Conservation (phyloP, 2,113 vertebrate species). For the Rattus norvegicus region DNA sequence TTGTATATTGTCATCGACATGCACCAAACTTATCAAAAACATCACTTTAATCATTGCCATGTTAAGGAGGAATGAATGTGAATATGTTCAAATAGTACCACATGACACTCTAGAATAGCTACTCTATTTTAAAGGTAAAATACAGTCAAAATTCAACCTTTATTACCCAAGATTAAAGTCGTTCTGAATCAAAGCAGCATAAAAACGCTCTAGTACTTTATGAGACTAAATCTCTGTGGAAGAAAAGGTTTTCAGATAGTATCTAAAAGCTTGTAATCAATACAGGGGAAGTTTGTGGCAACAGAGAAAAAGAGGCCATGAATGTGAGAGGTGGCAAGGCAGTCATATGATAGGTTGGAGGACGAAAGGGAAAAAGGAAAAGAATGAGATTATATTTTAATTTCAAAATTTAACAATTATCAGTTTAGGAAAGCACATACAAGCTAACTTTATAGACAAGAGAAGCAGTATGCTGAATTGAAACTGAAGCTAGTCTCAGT, state of each 20-base stretch:
- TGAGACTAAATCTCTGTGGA: not conserved
- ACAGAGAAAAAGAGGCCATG: not conserved
- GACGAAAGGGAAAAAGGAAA: not conserved
- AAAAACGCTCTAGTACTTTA: not conserved
- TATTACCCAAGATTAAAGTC: not conserved
- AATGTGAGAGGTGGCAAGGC: not conserved
- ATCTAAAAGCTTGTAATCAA: constrained; percentile 28
- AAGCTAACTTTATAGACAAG: not conserved
- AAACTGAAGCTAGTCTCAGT: not conserved
- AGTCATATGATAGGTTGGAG: not conserved
- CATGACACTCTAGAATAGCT: not conserved
- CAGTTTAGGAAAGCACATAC: not conserved
- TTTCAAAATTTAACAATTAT: not conserved
- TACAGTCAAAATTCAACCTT: not conserved
- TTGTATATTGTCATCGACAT: not conserved
- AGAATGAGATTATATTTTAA: not conserved
- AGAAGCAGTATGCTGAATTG: not conserved
- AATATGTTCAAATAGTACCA: not conserved
- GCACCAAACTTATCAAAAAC: not conserved
- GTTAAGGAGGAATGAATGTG: not conserved
- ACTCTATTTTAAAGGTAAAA: not conserved
- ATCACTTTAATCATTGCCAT: not conserved
- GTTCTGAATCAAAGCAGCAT: not conserved
- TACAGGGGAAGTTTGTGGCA: not conserved
- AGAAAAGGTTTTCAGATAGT: not conserved